A percentile compares a stretch with the other conserved stretches of the same genome.
phyloP scores from a whole-genome alignment of 2,888 invertebrate genomes.

The Priocnemis perturbator region DNA sequence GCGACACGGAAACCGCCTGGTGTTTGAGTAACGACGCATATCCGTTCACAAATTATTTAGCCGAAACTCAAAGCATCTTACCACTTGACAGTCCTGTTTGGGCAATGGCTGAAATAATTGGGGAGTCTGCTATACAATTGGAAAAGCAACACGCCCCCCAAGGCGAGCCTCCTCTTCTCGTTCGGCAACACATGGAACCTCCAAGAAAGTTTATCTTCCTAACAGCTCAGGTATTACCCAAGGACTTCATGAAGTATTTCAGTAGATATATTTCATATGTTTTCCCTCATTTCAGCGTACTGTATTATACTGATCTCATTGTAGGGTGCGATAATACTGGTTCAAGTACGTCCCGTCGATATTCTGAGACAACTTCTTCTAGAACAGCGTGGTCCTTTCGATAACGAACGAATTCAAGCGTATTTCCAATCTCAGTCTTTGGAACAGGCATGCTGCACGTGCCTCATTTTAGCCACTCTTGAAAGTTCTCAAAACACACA shows the following conservation, averaged over 20 bases:
- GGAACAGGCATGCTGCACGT: slow-evolving; percentile 93
- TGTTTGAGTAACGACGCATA: slow-evolving; percentile 86
- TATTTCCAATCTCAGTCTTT: slow-evolving; percentile 90
- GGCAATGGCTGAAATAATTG: slow-evolving; percentile 84
- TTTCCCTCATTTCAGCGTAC: not conserved
- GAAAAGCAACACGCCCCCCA: slow-evolving; percentile 69
- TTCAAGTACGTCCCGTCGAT: slow-evolving; percentile 91
- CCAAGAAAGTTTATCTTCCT: slow-evolving; percentile 89
- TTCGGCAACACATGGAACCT: slow-evolving; percentile 84
- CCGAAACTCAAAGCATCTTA: slow-evolving; percentile 86
- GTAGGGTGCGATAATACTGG: slow-evolving; percentile 87
- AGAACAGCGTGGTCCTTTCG: slow-evolving; percentile 87
- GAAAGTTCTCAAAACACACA: slow-evolving; percentile 80
- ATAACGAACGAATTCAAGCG: slow-evolving; percentile 88
- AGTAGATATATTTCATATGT: slow-evolving; percentile 2
- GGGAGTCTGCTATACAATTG: slow-evolving; percentile 69
- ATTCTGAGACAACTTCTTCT: slow-evolving; percentile 87
- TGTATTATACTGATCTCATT: slow-evolving; percentile 22
- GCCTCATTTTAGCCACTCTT: slow-evolving; percentile 90
- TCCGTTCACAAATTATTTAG: slow-evolving; percentile 80
- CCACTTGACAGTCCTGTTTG: slow-evolving; percentile 92
- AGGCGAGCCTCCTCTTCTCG: slow-evolving; percentile 81
- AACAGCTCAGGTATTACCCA: slow-evolving; percentile 85
- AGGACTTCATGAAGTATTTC: slow-evolving; percentile 22
- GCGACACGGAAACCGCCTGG: slow-evolving; percentile 87